Evolutionary conservation across 2,797 vertebrate species (phyloP).

Genomic region (Enteromius viviparus): DNA sequence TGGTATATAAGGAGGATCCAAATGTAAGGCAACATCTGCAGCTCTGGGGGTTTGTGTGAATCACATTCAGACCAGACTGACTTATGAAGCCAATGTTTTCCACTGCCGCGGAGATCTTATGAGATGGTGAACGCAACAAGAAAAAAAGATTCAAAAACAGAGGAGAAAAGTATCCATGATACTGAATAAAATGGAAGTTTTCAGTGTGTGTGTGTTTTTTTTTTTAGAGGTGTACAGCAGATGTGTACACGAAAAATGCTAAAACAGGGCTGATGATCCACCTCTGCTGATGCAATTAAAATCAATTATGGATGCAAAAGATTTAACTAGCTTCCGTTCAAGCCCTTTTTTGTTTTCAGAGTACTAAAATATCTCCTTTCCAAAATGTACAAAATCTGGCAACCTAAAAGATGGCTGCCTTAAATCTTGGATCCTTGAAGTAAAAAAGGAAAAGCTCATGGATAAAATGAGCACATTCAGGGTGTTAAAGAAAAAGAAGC

Average conservation of each 20-base stretch:
- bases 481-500: conserved; percentile 35
- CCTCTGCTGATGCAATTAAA: conserved; percentile 21
- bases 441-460: neutral
- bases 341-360: conserved; percentile 16
- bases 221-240: conserved; percentile 38
- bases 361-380: conserved; percentile 26
- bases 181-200: conserved; percentile 15
- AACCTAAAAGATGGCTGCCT: neutral
- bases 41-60: conserved; percentile 28
- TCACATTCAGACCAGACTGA: conserved; percentile 34
- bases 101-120: conserved; percentile 7
- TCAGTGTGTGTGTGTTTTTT: neutral
- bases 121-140: conserved; percentile 4
- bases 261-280: conserved; percentile 4
- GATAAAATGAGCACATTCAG: conserved; percentile 10
- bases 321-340: conserved; percentile 5
- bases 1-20: conserved; percentile 49
- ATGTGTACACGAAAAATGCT: conserved; percentile 19
- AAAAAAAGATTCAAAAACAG: neutral
- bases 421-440: conserved; percentile 9
- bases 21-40: conserved; percentile 55
- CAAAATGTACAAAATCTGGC: conserved; percentile 10
- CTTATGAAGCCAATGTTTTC: conserved; percentile 7
- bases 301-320: neutral
- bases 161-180: conserved; percentile 25